Conservation (phyloP, 1,140 invertebrate genomes). For the Chironomus tepperi region DNA sequence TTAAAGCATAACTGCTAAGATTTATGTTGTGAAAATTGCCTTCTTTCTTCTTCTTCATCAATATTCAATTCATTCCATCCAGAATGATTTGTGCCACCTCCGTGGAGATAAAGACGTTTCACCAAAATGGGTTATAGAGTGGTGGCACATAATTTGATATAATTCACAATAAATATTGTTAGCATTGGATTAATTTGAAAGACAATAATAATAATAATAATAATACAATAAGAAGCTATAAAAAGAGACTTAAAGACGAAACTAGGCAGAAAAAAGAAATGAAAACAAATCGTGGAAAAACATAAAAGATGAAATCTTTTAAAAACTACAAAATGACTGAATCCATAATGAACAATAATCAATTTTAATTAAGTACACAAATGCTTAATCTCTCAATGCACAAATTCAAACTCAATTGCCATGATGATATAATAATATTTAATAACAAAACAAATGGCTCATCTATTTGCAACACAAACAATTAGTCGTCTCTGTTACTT, state of each 20-base stretch:
- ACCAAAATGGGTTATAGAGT: not conserved
- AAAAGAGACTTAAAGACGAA: not conserved
- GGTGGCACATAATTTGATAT: constrained; percentile 12
- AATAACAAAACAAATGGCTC: constrained; percentile 23
- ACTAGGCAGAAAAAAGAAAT: not conserved
- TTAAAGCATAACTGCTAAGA: constrained; percentile 13
- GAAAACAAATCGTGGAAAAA: not conserved
- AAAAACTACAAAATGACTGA: not conserved
- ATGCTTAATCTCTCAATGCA: constrained; percentile 11
- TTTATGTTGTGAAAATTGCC: constrained; percentile 13
- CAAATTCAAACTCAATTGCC: not conserved
- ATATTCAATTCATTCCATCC: not conserved
- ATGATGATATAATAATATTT: constrained; percentile 24
- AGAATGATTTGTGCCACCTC: constrained; percentile 5
- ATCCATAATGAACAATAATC: constrained; percentile 22
- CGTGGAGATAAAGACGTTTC: constrained; percentile 3
- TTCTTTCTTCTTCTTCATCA: not conserved
- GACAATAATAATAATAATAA: too few relatives aligned
- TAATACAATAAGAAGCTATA: not conserved
- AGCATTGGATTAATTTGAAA: not conserved
- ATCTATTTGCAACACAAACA: constrained; percentile 7
- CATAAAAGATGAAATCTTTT: constrained; percentile 4
- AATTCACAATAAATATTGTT: constrained; percentile 4
- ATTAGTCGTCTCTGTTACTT: not conserved
- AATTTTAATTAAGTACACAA: constrained; percentile 23